Conservation (phyloP, 2,888 invertebrate genomes). For the Lepidochrysops patricia region DNA sequence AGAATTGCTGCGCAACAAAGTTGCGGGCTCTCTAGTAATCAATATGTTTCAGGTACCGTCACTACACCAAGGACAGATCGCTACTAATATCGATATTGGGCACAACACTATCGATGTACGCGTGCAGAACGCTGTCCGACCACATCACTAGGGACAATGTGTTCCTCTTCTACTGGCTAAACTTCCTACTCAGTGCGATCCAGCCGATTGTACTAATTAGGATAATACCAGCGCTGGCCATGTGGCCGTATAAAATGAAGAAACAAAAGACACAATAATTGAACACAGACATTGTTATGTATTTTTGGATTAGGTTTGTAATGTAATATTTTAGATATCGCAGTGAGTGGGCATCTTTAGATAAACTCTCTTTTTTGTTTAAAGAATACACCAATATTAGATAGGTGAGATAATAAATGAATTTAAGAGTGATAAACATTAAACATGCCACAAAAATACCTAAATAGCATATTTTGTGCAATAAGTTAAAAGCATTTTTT, state of each 20-base stretch:
- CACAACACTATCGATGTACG: constrained; percentile 29
- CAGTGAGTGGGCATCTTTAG: too few species aligned
- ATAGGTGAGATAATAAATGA: too few species aligned
- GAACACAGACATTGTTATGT: not conserved
- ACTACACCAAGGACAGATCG: constrained; percentile 48
- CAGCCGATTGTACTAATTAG: constrained; percentile 41
- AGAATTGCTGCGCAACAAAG: too few species aligned
- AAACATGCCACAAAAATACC: too few species aligned
- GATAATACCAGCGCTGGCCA: constrained; percentile 36
- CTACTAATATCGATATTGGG: constrained; percentile 37
- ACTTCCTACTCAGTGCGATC: constrained; percentile 33
- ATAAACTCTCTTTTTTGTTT: too few species aligned
- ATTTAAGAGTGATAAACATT: too few species aligned
- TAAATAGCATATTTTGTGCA: too few species aligned
- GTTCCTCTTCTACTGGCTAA: constrained; percentile 30
- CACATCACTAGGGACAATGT: constrained; percentile 33
- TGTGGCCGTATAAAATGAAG: constrained; percentile 38
- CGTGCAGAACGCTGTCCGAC: constrained; percentile 28
- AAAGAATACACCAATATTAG: too few species aligned
- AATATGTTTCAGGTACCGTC: constrained; percentile 51
- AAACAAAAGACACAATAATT: not conserved
- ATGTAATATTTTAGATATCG: too few species aligned
- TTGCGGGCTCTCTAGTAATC: too few species aligned
- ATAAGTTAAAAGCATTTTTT: too few species aligned
- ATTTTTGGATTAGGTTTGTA: too few species aligned